Evolutionary conservation across 2,113 vertebrate species (phyloP).

Genomic region (Ornithorhynchus anatinus): DNA sequence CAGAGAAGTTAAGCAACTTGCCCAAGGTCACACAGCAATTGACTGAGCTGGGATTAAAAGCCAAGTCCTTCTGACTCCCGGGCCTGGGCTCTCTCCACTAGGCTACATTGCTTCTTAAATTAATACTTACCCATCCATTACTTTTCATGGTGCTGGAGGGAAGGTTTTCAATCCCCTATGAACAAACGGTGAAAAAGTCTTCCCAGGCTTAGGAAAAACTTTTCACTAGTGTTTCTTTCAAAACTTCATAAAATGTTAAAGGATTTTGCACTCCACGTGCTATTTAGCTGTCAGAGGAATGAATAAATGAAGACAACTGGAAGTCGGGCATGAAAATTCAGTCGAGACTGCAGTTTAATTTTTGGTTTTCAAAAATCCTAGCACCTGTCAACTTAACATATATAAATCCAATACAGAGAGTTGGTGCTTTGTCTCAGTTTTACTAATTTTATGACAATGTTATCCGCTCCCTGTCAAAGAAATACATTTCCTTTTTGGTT

Average conservation of each 20-base stretch:
- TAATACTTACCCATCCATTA: too few relatives aligned
- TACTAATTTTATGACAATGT: conserved; percentile 20
- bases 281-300: conserved; percentile 10
- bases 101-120: too few relatives aligned
- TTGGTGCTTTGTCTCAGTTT: not conserved
- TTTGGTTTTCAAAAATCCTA: conserved; percentile 11
- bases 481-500: conserved; percentile 23
- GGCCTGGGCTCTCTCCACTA: too few relatives aligned
- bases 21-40: too few relatives aligned
- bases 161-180: too few relatives aligned
- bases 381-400: conserved; percentile 17
- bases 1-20: too few relatives aligned
- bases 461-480: conserved; percentile 23
- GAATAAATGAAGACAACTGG: not conserved
- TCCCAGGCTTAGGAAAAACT: too few relatives aligned
- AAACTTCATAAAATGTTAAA: not conserved
- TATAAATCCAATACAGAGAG: not conserved
- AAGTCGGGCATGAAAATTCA: conserved; percentile 3
- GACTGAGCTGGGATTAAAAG: too few relatives aligned
- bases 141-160: too few relatives aligned
- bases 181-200: too few relatives aligned
- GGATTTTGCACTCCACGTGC: conserved; percentile 8
- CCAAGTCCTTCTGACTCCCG: too few relatives aligned
- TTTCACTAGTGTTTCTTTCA: too few relatives aligned
- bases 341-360: not conserved